Conservation (phyloP, 2,113 vertebrate genomes). For the Delphinus delphis region DNA sequence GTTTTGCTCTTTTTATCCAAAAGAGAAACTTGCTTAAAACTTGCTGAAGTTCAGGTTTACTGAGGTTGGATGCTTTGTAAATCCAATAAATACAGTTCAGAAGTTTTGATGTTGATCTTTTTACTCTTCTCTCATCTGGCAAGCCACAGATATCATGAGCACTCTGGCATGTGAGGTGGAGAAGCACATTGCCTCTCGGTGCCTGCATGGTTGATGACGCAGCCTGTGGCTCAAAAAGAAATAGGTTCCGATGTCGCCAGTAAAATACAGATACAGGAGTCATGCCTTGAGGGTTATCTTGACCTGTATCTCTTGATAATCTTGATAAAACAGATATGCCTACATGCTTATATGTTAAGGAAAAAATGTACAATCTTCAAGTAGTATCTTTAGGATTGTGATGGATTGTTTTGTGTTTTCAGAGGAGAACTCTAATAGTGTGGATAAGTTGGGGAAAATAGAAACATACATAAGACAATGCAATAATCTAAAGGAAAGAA, state of each 20-base stretch:
- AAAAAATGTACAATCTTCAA: background rate
- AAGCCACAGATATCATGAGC: background rate
- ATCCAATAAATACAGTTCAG: constrained; percentile 40
- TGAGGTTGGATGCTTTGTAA: constrained; percentile 32
- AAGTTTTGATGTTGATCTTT: constrained; percentile 33
- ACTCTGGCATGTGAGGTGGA: background rate
- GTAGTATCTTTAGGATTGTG: background rate
- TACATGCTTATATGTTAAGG: background rate
- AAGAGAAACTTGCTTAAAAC: background rate
- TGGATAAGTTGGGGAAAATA: background rate
- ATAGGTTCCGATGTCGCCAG: background rate
- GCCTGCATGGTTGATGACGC: background rate
- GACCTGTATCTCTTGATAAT: background rate
- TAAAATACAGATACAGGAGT: background rate
- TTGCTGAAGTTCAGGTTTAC: background rate
- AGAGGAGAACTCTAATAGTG: background rate
- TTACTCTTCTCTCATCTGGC: constrained; percentile 35
- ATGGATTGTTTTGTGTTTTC: background rate
- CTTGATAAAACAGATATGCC: background rate
- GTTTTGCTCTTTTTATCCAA: background rate
- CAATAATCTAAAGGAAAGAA: background rate
- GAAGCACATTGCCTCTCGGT: background rate
- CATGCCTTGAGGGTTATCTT: background rate
- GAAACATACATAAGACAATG: background rate
- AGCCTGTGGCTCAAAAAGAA: background rate